Base-by-base conservation (phyloP, 2,113 vertebrate genomes). In the Campylomormyrus tamandua region DNA sequence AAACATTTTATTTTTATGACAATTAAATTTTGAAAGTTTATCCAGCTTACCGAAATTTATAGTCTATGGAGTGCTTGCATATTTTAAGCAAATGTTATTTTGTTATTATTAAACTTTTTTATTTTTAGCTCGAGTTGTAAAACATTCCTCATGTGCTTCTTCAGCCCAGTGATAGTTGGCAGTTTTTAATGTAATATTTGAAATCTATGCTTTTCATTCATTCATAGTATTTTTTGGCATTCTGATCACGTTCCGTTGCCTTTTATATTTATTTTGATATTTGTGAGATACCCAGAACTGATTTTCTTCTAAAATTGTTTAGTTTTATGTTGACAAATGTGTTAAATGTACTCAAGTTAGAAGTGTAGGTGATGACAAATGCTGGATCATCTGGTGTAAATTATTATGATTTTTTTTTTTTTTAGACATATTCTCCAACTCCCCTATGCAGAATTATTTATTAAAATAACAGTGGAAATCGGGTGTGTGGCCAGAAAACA, bases 381-480 rank as follows among this genome's bases (percentile, higher is more conserved):
- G 83, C 92, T 89, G 90, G 91, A 88, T 96, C 95, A 95, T 95
- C 94, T 96, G 96, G 94, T 94, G 92, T 91, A 90, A 94, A 95
- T 95, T 84, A 87, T 84, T 89, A 66, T n/a, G 74, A 90, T 89
- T 90, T 87, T 91, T 93, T 93, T 94, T 91, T 92, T 46, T 90
- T 46, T 56, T 35, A 62, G 35, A 50, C 87, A 53, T 70, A 88
- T 86, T 52, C 89, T 53, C 46, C 46, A 58, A 49, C 88, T 90
- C 85, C 87, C 19, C 77, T 88, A 66, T 87, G 87, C 49, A 42
- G 62, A 86, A 89, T 87, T 90, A 92, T 94, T 94, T 94, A 94
- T 94, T 95, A 92, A 95, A 95, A 93, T 90, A 92, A 93, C 92
- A 92, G 90, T 95, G 90, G 92, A 93, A 94, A 93, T 94, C 1